phyloP scores from a whole-genome alignment of 2,888 invertebrate species.

The Diaphora mendica region DNA sequence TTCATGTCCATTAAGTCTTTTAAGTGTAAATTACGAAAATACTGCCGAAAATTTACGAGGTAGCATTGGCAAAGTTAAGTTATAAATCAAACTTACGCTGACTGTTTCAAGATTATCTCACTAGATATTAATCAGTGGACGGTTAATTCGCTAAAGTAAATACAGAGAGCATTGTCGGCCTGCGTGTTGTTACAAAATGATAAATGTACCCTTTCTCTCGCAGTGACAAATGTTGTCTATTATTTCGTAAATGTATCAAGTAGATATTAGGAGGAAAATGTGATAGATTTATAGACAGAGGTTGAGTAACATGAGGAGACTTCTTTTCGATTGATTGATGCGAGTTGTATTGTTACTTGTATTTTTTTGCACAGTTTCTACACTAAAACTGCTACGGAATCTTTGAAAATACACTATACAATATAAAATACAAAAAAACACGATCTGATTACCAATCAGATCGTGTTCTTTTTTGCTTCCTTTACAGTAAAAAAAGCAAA shows the following conservation, averaged over 20 bases:
- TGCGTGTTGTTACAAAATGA: constrained; percentile 41
- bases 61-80: constrained; percentile 71
- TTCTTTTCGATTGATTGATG: background rate
- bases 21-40: constrained; percentile 66
- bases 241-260: constrained; percentile 25
- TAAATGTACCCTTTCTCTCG: constrained; percentile 37
- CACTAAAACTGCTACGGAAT: background rate
- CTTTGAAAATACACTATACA: no score
- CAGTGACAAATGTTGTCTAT: constrained; percentile 24
- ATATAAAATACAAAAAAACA: no score
- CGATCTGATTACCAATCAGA: background rate
- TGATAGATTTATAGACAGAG: constrained; percentile 4
- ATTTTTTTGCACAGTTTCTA: background rate
- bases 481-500: background rate
- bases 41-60: constrained; percentile 69
- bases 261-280: constrained; percentile 1
- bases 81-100: constrained; percentile 69
- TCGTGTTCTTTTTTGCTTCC: background rate
- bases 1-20: constrained; percentile 68
- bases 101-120: constrained; percentile 62
- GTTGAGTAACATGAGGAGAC: background rate
- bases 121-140: constrained; percentile 61
- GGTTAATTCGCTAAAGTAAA: constrained; percentile 59
- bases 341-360: background rate
- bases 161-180: constrained; percentile 49